Evolutionary conservation across 2,797 vertebrate genomes (phyloP), one percentile per base, ranked within the genome.

Genomic region (Myotis planiceps): DNA sequence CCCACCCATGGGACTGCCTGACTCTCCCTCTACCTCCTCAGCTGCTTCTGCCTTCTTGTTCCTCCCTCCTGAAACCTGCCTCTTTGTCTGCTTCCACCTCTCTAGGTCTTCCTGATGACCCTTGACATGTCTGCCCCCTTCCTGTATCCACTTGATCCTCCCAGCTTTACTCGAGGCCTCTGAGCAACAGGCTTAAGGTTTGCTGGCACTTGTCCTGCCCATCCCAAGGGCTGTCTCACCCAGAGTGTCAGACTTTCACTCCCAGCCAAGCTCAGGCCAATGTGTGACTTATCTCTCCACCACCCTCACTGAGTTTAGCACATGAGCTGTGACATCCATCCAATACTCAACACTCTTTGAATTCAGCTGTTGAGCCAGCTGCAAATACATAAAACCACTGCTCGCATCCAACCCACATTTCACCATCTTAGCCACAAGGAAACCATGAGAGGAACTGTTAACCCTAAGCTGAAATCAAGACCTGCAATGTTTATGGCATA

Each of bases 341-440:
- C 83, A 96, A 88, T 84, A 93, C 18, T 90, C 96, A 92, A 75
- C 91, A 94, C 95, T 95, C 74, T 69, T 72, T 66, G 80, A 91
- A 78, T 84, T 95, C 87, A 97, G 94, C 97, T 96, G 76, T 88
- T 47, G 87, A 96, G 88, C 90, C 95, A 97, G 96, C 97, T 96
- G 97, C 96, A 94, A 96, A 93, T 39, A 85, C 84, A 95, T 93
- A 88, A 96, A 97, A 96, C 80, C 92, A 63, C 27, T 60, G 47
- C 92, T 94, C 89, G 78, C 90, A 49, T 94, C 93, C 95, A 97
- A 88, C 93, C 96, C 95, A 96, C 95, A 97, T 97, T 96, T 97
- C 97, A 97, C 97, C 95, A 97, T 97, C 95, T 97, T n/a, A 93
- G 93, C 96, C 96, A 88, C 95, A 97, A 96, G 89, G 78, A 97